Percentiles rank a stretch among this genome's conserved stretches.
Conservation (phyloP, 2,113 vertebrate genomes). For the Centrocercus urophasianus region DNA sequence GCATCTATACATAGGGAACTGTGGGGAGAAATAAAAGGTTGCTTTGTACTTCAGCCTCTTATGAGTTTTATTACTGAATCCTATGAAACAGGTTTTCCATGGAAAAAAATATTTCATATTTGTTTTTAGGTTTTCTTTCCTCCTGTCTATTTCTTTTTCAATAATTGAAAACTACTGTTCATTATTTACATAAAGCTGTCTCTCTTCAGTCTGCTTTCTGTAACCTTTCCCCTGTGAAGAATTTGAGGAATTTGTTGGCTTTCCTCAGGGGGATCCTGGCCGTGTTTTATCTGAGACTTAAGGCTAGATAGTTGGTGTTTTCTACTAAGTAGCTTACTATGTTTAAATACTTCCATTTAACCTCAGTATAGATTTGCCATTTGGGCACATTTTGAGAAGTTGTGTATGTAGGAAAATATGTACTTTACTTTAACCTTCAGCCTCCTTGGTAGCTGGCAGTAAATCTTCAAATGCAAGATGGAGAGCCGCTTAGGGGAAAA, state of each 20-base stretch:
- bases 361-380: conserved; percentile 9
- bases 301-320: conserved; percentile 52
- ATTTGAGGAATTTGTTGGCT: conserved; percentile 82
- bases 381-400: conserved; percentile 30
- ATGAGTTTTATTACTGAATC: conserved; percentile 48
- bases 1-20: neutral
- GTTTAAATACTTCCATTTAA: conserved; percentile 63
- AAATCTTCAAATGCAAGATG: conserved; percentile 40
- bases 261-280: conserved; percentile 74
- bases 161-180: conserved; percentile 83
- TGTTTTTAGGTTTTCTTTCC: conserved; percentile 57
- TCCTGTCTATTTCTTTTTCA: conserved; percentile 65
- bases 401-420: conserved; percentile 33
- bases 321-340: conserved; percentile 27
- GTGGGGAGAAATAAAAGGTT: conserved; percentile 17
- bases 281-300: conserved; percentile 78
- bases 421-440: conserved; percentile 17
- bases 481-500: neutral
- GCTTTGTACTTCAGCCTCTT: conserved; percentile 51
- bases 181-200: conserved; percentile 81
- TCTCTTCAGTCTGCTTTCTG: conserved; percentile 75
- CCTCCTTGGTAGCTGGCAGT: conserved; percentile 22
- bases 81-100: conserved; percentile 64
- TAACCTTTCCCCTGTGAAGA: conserved; percentile 83
- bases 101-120: conserved; percentile 44